These are phyloP conservation scores for Andrena marginata DNA, from an alignment of 2,888 invertebrate species.

Conservation along the genomic window DNA sequence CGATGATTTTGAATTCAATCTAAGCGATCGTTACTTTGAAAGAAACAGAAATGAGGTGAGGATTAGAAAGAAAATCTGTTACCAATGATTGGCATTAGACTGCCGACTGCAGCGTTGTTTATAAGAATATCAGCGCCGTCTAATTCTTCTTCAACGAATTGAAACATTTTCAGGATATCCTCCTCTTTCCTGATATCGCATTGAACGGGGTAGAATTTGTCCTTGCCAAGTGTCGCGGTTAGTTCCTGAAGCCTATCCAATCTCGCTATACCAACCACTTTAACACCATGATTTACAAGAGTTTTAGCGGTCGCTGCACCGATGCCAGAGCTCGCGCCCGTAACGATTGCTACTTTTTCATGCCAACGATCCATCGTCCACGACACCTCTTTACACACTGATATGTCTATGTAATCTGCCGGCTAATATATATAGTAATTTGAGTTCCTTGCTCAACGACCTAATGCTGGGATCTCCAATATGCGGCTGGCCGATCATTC, in stretches of 20 bases:
- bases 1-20: too few species aligned
- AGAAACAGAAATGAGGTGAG: too few species aligned
- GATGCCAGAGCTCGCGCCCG: conserved; percentile 89
- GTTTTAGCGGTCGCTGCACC: conserved; percentile 86
- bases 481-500: too few species aligned
- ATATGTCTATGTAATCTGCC: not conserved
- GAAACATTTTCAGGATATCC: conserved; percentile 86
- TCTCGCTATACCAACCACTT: conserved; percentile 86
- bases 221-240: conserved; percentile 50
- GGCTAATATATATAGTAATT: too few species aligned
- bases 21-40: too few species aligned
- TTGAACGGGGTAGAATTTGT: conserved; percentile 76
- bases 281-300: conserved; percentile 86
- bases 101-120: conserved; percentile 87
- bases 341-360: conserved; percentile 88
- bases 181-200: conserved; percentile 87
- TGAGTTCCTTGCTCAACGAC: too few species aligned
- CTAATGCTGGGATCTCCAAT: too few species aligned
- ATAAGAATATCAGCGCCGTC: conserved; percentile 87
- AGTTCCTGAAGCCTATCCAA: conserved; percentile 84
- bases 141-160: conserved; percentile 85
- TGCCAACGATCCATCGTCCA: conserved; percentile 87
- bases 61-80: not conserved
- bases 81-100: not conserved
- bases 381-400: not conserved